These are phyloP conservation scores for Apodemus agrarius DNA, from an alignment of 2,797 vertebrate species.

Conservation along the genomic window DNA sequence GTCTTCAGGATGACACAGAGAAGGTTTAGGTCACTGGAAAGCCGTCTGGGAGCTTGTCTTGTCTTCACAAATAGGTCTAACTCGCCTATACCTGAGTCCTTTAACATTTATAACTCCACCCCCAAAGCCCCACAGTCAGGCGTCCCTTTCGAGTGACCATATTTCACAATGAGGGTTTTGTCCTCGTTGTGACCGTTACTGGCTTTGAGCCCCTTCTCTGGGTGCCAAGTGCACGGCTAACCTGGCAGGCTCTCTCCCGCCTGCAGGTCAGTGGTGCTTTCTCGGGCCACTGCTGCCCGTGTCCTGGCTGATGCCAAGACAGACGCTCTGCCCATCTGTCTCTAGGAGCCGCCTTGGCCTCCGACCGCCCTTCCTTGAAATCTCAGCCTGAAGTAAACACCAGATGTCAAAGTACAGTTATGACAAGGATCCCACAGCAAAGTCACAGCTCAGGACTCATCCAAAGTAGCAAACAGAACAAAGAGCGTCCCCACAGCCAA, in stretches of 20 bases:
- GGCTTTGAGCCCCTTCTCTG: conserved; percentile 31
- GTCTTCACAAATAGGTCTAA: not conserved
- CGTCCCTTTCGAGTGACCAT: not conserved
- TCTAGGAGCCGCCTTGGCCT: conserved; percentile 61
- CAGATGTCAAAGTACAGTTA: conserved; percentile 74
- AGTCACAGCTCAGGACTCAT: conserved; percentile 22
- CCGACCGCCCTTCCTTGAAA: conserved; percentile 61
- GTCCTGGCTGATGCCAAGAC: conserved; percentile 58
- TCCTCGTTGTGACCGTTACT: conserved; percentile 49
- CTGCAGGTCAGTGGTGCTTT: conserved; percentile 57
- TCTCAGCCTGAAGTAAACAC: conserved; percentile 71
- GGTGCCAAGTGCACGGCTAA: conserved; percentile 51
- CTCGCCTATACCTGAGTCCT: not conserved
- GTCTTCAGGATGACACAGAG: not conserved
- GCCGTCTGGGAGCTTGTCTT: not conserved
- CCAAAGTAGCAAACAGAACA: not conserved
- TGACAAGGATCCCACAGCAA: conserved; percentile 42
- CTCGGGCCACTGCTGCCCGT: conserved; percentile 27
- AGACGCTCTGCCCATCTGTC: conserved; percentile 74
- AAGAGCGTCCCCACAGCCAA: not conserved
- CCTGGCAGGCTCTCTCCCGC: conserved; percentile 63
- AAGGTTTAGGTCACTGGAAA: not conserved
- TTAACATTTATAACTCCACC: not conserved
- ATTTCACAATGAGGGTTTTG: conserved; percentile 32
- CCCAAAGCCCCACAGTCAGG: not conserved